Base-by-base conservation (phyloP, 2,113 vertebrate species). In the Polyodon spathula region DNA sequence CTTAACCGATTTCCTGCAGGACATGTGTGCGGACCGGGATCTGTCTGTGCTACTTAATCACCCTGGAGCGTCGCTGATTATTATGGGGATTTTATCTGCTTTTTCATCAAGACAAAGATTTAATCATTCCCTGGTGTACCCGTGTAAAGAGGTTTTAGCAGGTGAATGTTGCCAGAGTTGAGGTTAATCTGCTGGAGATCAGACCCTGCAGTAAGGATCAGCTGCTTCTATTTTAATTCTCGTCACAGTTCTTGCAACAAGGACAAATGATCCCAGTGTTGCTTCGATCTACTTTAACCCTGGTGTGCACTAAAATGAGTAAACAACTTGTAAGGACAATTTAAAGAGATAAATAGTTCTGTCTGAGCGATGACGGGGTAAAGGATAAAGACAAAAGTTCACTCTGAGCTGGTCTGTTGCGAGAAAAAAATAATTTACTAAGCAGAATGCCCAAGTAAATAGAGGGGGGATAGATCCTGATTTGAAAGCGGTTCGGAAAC, bases 141-240 rank as follows among this genome's bases (percentile, higher is more conserved):
- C 61, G 71, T 73, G 73, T 77, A 87, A n/a, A n/a, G 86, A 89
- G 78, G 78, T 78, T 81, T 79, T 81, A 54, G 77, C 71, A 81
- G 80, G 81, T 78, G 78, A 76, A 68, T 69, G 80, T n/a, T 74
- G 75, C 75, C 81, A 84, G 81, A 86, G 84, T 85, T 85, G 71
- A 75, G 78, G 79, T 84, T 87, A 85, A 86, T 85, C 85, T 84
- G 76, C 71, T 27, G 27, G 27, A 76, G 78, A 73, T 77, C 67
- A 77, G 76, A 84, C 78, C 78, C 74, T 81, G 80, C 83, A 78
- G 7, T 73, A 71, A 60, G 74, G 78, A 81, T 85, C 81, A 83
- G 73, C 61, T n/a, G 73, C 74, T 83, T 61, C 73, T 59, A 71
- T 61, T 63, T 80, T 27, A 27, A 81, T 58, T 78, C 80, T 81